Evolutionary conservation across 1,140 invertebrate genomes (phyloP).

Genomic region (Apolygus lucorum): DNA sequence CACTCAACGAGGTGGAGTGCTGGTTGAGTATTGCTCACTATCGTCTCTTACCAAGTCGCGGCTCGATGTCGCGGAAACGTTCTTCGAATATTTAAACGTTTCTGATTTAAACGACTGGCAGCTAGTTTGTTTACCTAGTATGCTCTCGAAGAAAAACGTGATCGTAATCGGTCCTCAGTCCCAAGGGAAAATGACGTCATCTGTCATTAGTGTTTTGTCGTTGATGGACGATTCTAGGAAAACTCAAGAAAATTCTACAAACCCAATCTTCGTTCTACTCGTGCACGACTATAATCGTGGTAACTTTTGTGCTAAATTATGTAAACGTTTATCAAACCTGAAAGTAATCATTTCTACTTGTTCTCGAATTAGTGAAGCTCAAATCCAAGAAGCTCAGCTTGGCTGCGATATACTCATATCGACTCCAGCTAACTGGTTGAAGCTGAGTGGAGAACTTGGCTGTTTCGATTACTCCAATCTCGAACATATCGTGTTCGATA

Average conservation of each 20-base stretch:
- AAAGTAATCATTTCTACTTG: neutral
- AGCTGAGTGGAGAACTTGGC: neutral
- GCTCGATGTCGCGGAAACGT: no score
- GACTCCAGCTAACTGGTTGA: neutral
- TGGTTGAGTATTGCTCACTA: neutral
- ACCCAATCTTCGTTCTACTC: neutral
- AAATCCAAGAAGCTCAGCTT: neutral
- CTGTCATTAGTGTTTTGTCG: neutral
- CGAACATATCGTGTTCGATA: neutral
- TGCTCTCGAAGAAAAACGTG: neutral
- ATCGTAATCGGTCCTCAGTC: neutral
- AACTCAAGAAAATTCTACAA: neutral
- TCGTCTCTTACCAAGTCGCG: no score
- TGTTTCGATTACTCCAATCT: neutral
- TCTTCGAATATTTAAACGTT: no score
- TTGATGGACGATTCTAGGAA: neutral
- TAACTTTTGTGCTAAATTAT: neutral
- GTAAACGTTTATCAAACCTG: neutral
- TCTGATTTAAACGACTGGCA: neutral
- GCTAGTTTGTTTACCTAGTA: neutral
- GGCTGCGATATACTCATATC: neutral
- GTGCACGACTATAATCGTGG: neutral
- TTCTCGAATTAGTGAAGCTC: neutral
- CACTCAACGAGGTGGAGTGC: neutral
- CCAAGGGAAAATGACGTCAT: neutral